Evolutionary conservation across 2,113 vertebrate genomes (phyloP).

Genomic region (Euleptes europaea): DNA sequence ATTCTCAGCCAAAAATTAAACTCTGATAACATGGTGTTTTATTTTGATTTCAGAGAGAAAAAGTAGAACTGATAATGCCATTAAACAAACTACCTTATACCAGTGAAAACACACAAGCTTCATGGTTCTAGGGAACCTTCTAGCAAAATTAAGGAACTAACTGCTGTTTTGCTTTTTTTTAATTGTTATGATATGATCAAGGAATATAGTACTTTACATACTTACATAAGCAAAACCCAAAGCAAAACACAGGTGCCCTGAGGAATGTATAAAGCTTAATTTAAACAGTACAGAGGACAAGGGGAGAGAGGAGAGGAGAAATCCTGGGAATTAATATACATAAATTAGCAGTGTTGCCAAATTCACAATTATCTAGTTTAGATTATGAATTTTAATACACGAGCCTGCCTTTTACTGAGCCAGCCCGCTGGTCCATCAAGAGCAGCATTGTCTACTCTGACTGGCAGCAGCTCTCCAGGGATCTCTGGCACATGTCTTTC

Average conservation of each 20-base stretch:
- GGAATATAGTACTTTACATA: background rate
- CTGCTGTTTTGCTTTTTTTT: background rate
- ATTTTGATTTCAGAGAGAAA: background rate
- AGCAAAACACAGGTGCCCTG: background rate
- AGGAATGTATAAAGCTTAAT: background rate
- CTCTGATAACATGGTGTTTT: background rate
- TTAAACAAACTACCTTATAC: background rate
- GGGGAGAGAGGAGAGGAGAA: no score
- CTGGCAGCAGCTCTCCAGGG: no score
- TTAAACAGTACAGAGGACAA: background rate
- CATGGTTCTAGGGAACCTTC: no score
- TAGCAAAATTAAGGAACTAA: no score
- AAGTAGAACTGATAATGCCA: background rate
- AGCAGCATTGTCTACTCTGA: no score
- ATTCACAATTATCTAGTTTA: no score
- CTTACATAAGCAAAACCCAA: background rate
- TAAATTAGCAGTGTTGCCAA: no score
- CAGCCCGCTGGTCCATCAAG: no score
- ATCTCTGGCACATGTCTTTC: no score
- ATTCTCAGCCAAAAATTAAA: background rate
- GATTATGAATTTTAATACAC: no score
- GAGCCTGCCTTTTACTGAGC: no score
- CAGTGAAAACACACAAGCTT: no score
- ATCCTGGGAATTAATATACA: background rate
- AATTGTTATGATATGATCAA: background rate